Base-by-base conservation (phyloP, 1,140 invertebrate species). In the Tetramorium simillimum region DNA sequence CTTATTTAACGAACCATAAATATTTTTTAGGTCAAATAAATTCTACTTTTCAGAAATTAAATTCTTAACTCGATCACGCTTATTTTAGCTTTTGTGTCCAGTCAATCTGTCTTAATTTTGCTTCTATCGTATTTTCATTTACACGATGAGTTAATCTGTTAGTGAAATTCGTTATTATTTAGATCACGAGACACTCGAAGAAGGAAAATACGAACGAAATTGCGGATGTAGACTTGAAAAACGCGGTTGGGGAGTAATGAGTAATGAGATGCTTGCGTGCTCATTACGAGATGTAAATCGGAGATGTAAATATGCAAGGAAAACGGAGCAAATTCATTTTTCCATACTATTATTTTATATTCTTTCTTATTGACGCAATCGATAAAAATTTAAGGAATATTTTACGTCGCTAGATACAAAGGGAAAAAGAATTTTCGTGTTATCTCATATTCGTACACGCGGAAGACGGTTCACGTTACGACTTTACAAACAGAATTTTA, bases 311-410 rank as follows among this genome's bases (percentile, higher is more conserved):
- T 14, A 4, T 40, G 9, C 33, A 18, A 51, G 3, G 12, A 33
- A 40, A 46, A 9, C 28, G 12, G 16, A 18, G 33, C 0, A n/a
- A 24, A 9, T 69, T 69, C n/a, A 24, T 80, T 24, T 5, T 16
- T 40, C 9, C 9, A 21, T 58, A 6, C 7, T 7, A 33, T 16
- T n/a, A 46, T 67, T 80, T 80, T 69, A 53, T 33, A 14, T 69
- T 33, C 5, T 0, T 40, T 53, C 65, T 69, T 80, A 80, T 53
- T 53, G 46, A 10, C 3, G 14, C 77, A 16, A 69, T 69, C 62
- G 33, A 69, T 80, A n/a, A 80, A 69, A 80, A 69, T 53, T 80
- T 69, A 21, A 67, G 33, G 16, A 53, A 69, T 53, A 69, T 69
- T 53, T 67, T 56, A 80, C 46, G n/a, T 4, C 21, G 14, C 10